Conservation (phyloP, 2,113 vertebrate species). For the Notarius lentiginosus region DNA sequence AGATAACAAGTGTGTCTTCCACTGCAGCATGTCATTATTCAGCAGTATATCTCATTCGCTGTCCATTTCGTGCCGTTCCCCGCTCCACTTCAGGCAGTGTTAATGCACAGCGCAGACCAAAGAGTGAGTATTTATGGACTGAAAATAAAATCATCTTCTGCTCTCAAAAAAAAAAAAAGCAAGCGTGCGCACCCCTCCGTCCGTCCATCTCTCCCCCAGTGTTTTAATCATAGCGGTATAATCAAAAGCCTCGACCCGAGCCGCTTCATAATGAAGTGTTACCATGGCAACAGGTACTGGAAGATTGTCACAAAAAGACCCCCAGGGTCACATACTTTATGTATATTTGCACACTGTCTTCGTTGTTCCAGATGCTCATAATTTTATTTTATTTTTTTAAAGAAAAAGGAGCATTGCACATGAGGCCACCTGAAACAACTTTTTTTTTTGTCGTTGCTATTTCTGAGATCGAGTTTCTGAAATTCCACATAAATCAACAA, state of each 20-base stretch:
- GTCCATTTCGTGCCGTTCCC: neutral
- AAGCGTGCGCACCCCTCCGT: neutral
- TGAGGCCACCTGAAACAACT: conserved; percentile 1
- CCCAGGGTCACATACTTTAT: conserved; percentile 47
- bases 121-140: conserved; percentile 15
- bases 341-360: conserved; percentile 35
- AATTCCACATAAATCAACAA: neutral
- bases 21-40: conserved; percentile 42
- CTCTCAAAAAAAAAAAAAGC: neutral
- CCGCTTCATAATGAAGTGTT: conserved; percentile 72
- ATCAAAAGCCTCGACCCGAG: conserved; percentile 64
- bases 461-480: no score
- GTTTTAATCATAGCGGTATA: conserved; percentile 69
- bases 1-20: conserved; percentile 48
- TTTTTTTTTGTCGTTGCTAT: neutral
- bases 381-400: neutral
- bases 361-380: conserved; percentile 46
- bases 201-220: conserved; percentile 37
- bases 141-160: conserved; percentile 43
- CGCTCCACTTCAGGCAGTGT: conserved; percentile 40
- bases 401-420: neutral
- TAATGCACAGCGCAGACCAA: neutral
- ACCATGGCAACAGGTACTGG: conserved; percentile 69
- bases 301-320: conserved; percentile 35
- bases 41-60: conserved; percentile 29